Evolutionary conservation across 2,113 vertebrate species (phyloP).

Genomic region (Silurus glanis): DNA sequence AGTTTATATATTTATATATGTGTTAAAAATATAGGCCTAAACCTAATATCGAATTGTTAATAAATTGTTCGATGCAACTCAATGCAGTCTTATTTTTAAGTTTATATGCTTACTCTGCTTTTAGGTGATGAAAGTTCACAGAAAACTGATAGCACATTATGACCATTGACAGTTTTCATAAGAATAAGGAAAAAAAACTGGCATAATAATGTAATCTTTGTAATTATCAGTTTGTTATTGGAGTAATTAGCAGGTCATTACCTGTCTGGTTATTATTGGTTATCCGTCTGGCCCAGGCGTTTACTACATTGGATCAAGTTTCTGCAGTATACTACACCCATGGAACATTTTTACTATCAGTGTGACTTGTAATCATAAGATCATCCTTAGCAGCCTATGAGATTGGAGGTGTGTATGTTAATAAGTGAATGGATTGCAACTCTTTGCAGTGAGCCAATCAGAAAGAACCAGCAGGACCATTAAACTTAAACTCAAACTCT

Average conservation of each 20-base stretch:
- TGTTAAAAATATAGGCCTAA: too few relatives aligned
- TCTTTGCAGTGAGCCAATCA: conserved; percentile 2
- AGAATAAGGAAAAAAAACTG: not conserved
- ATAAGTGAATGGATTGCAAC: conserved; percentile 10
- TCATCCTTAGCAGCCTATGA: conserved; percentile 41
- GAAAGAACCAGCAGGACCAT: not conserved
- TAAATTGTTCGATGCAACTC: not conserved
- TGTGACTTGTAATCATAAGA: conserved; percentile 51
- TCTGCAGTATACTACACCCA: not conserved
- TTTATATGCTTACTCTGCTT: not conserved
- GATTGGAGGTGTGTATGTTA: not conserved
- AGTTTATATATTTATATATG: too few relatives aligned
- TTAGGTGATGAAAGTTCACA: not conserved
- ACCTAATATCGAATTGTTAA: not conserved
- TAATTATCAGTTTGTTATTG: conserved; percentile 48
- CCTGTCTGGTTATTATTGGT: not conserved
- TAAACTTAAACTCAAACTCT: not conserved
- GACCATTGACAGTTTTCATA: not conserved
- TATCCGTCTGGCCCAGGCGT: conserved; percentile 40
- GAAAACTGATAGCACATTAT: not conserved
- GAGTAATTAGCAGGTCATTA: not conserved
- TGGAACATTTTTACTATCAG: conserved; percentile 10
- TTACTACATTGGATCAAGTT: conserved; percentile 32
- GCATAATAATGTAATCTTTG: not conserved
- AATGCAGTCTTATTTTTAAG: not conserved